Conservation (phyloP, 2,113 vertebrate genomes). For the Ursus arctos region DNA sequence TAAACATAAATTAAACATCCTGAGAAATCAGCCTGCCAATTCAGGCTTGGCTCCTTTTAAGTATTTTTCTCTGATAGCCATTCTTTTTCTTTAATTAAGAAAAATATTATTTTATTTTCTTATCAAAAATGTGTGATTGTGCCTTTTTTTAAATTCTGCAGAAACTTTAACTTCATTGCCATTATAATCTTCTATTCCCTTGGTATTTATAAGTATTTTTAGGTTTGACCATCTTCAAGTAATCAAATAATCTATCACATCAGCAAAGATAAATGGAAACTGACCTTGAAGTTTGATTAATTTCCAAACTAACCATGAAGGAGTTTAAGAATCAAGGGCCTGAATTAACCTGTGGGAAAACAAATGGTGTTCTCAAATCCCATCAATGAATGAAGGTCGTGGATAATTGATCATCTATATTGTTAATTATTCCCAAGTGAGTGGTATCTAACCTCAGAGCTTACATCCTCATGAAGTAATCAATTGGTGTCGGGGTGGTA, state of each 20-base stretch:
- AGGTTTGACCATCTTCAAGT: slow-evolving; percentile 68
- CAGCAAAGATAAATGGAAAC: slow-evolving; percentile 75
- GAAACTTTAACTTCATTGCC: background rate
- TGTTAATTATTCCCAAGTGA: slow-evolving; percentile 84
- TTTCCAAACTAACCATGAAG: slow-evolving; percentile 83
- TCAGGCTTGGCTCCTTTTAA: background rate
- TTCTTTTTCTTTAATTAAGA: background rate
- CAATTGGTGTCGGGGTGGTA: background rate
- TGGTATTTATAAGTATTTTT: slow-evolving; percentile 64
- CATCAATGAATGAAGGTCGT: slow-evolving; percentile 68
- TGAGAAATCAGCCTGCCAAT: background rate
- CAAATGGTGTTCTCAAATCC: slow-evolving; percentile 74
- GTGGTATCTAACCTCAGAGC: slow-evolving; percentile 73
- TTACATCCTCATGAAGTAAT: slow-evolving; percentile 69
- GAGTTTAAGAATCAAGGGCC: slow-evolving; percentile 70
- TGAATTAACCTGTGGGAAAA: slow-evolving; percentile 78
- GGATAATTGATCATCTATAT: slow-evolving; percentile 83
- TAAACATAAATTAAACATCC: background rate
- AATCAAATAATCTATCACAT: slow-evolving; percentile 80
- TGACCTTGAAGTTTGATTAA: slow-evolving; percentile 82
- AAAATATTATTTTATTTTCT: background rate
- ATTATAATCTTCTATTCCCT: slow-evolving; percentile 48
- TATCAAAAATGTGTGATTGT: background rate
- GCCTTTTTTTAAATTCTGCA: background rate
- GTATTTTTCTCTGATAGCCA: background rate